phyloP scores from a whole-genome alignment of 2,797 vertebrate species.

The Gymnothorax reevesii region DNA sequence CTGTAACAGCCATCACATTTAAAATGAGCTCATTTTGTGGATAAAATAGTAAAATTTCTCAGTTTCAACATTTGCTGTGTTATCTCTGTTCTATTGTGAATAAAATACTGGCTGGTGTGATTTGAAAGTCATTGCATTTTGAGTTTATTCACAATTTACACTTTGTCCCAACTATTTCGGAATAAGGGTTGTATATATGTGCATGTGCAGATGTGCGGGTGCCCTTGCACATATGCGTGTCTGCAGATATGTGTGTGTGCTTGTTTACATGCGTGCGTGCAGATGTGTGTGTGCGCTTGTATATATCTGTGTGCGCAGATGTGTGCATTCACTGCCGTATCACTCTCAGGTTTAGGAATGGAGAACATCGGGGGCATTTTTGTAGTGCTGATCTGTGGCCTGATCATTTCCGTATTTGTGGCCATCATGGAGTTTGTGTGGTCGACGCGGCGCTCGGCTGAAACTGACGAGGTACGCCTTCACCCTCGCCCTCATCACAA shows the following conservation, averaged over 20 bases:
- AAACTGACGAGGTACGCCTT: slow-evolving; percentile 88
- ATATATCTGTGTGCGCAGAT: background rate
- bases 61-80: no score
- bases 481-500: slow-evolving; percentile 72
- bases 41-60: no score
- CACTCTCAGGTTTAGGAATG: slow-evolving; percentile 83
- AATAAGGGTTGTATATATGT: background rate
- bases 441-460: slow-evolving; percentile 87
- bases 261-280: background rate
- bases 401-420: slow-evolving; percentile 92
- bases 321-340: background rate
- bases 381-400: slow-evolving; percentile 90
- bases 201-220: no score
- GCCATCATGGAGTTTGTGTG: slow-evolving; percentile 94
- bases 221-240: no score
- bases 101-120: no score
- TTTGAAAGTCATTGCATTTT: no score
- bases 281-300: background rate
- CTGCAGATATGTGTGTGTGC: background rate
- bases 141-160: no score
- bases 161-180: background rate
- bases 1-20: no score
- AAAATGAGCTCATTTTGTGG: no score
- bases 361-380: slow-evolving; percentile 95
- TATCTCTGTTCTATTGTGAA: no score